These are phyloP conservation scores for Coenobita brevimanus DNA, from an alignment of 1,140 invertebrate species.

Conservation along the genomic window DNA sequence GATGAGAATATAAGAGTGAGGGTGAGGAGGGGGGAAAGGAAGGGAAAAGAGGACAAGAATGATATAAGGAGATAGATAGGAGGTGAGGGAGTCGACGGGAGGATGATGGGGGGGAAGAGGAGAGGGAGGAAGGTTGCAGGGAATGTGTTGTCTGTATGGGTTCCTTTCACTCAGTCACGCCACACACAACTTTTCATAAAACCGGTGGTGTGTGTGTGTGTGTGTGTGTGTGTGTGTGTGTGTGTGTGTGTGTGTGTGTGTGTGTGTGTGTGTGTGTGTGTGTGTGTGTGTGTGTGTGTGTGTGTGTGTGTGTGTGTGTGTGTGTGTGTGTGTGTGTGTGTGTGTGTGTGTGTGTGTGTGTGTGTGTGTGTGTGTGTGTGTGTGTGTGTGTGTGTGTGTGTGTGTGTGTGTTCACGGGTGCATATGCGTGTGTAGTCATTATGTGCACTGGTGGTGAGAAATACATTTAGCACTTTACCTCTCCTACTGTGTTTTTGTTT, in stretches of 20 bases:
- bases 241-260: neutral
- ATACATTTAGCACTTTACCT: no score
- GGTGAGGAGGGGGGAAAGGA: neutral
- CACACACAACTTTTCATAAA: no score
- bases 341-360: no score
- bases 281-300: constrained; percentile 17
- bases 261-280: constrained; percentile 4
- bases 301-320: no score
- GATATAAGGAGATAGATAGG: neutral
- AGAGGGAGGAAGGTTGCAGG: neutral
- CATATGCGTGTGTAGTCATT: no score
- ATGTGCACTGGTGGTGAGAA: no score
- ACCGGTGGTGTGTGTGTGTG: neutral
- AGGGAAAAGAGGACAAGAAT: neutral
- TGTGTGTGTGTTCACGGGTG: no score
- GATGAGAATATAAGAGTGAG: no score
- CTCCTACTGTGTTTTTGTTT: no score
- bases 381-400: no score
- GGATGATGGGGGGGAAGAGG: neutral
- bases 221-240: constrained; percentile 3
- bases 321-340: no score
- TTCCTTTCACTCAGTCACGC: constrained; percentile 9
- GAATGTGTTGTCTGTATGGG: neutral
- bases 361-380: no score
- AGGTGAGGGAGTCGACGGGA: neutral